Percentiles rank a stretch among this genome's conserved stretches.
Conservation (phyloP, 1,140 invertebrate genomes). For the Laupala kohalensis region DNA sequence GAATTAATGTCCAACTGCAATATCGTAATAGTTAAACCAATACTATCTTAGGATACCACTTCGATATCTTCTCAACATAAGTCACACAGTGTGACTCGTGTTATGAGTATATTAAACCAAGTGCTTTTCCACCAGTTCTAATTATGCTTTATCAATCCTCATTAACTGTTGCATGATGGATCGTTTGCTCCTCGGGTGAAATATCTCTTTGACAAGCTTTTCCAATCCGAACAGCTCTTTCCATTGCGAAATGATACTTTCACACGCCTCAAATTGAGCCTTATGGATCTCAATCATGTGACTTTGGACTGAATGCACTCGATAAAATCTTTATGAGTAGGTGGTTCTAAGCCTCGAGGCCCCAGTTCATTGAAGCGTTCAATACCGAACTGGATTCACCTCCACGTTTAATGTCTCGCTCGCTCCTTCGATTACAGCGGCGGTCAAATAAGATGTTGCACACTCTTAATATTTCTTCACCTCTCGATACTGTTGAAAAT, state of each 20-base stretch:
- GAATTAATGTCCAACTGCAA: no score
- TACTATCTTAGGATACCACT: no score
- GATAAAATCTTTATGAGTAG: neutral
- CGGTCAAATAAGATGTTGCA: neutral
- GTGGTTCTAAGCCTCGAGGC: neutral
- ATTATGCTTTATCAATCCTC: no score
- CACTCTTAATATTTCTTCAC: neutral
- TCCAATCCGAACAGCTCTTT: no score
- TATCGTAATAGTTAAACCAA: no score
- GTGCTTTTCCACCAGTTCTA: no score
- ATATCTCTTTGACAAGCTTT: no score
- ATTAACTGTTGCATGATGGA: no score
- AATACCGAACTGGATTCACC: neutral
- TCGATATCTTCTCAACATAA: no score
- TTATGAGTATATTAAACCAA: no score
- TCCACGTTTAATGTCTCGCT: neutral
- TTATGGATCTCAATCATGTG: neutral
- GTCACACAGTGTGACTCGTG: no score
- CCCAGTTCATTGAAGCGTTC: neutral
- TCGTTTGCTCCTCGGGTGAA: no score
- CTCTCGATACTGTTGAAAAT: neutral
- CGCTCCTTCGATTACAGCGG: neutral
- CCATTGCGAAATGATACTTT: neutral
- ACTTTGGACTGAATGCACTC: neutral
- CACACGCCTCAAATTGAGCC: neutral